Evolutionary conservation across 2,797 vertebrate genomes (phyloP), one percentile per base, ranked within the genome.

Genomic region (Okamejei kenojei): DNA sequence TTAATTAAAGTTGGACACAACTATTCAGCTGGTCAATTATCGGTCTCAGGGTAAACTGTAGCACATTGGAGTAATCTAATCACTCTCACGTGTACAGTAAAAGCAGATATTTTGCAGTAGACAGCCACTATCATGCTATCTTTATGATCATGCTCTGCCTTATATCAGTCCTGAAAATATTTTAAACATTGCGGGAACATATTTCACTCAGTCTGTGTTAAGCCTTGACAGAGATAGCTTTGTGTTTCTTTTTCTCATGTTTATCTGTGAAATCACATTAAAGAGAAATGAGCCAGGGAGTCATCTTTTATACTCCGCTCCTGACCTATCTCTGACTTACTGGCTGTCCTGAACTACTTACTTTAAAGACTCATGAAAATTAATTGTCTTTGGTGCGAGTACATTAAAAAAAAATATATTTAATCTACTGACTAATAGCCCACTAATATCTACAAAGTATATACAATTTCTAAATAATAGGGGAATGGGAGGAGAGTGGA

Each of bases 121-220:
- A 74, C 90, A 92, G 54, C 71, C 73, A 38, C 73, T 92, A 92
- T 92, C 90, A 73, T 13, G 2, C 10, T 74, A 92, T 92, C 90
- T 74, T 92, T 54, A 74, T 74, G 90, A 92, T 74, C 90, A 45
- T 35, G 38, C 23, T 54, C 90, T 91, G 90, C 54, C 90, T 92
- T 71, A 26, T 76, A 92, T 74, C 90, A 76, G 90, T 92, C 71
- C 26, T n/a, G 38, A 54, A 73, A 92, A 92, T 92, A 92, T 76
- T 74, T 92, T 92, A 74, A 92, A 92, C 68, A 92, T 74, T 58
- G 90, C 68, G 54, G 68, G 7, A 74, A 76, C 71, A 92, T 38
- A 92, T 74, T 92, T 92, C 32, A 1, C 38, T 54, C 38, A 23
- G 58, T 29, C 90, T 6, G 11, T 29, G 38, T 45, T 88, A 54